A percentile compares a stretch with the other conserved stretches of the same genome.
phyloP scores from a whole-genome alignment of 1,140 invertebrate genomes.

The Augochlora pura region DNA sequence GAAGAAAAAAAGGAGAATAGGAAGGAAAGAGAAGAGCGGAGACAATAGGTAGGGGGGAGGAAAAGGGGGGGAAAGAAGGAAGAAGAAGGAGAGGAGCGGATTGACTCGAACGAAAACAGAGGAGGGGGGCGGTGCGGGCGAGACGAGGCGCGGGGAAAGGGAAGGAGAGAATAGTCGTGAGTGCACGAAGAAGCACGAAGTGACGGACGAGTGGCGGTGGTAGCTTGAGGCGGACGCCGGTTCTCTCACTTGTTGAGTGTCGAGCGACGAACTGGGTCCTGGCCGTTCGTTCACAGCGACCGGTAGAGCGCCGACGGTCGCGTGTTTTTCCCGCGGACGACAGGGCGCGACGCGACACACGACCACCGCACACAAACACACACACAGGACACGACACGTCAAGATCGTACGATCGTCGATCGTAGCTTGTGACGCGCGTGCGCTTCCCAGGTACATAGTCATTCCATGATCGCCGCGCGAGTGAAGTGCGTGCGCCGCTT shows the following conservation, averaged over 20 bases:
- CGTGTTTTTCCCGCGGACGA: slow-evolving; percentile 37
- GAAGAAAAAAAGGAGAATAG: no score
- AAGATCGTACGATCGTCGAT: neutral
- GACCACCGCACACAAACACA: no score
- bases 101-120: slow-evolving; percentile 47
- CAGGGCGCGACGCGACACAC: no score
- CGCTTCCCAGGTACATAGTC: neutral
- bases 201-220: slow-evolving; percentile 54
- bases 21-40: neutral
- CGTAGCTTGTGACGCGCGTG: neutral
- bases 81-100: neutral
- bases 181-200: slow-evolving; percentile 58
- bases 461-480: neutral
- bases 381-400: neutral
- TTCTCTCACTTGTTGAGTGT: slow-evolving; percentile 79
- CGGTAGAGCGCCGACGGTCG: slow-evolving; percentile 28
- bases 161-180: slow-evolving; percentile 35
- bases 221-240: slow-evolving; percentile 56
- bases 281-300: slow-evolving; percentile 40
- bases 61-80: neutral
- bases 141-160: slow-evolving; percentile 14
- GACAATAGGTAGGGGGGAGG: neutral
- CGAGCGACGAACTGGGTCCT: slow-evolving; percentile 63
- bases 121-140: slow-evolving; percentile 29
- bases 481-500: neutral